These are phyloP conservation scores for Talpa occidentalis DNA, from an alignment of 2,113 vertebrate genomes.

Conservation along the genomic window DNA sequence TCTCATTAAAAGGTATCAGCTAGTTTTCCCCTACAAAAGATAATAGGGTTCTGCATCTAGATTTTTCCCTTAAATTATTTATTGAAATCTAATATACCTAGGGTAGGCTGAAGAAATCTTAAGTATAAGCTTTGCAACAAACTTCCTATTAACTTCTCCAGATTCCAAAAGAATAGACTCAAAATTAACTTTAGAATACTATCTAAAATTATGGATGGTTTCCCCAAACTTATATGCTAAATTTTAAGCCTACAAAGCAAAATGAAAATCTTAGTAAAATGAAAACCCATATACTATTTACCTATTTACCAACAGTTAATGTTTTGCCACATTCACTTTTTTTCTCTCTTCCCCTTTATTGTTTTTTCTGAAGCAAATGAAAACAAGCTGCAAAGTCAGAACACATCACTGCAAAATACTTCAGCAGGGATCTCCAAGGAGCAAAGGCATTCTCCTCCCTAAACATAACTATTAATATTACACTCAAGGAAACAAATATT, in stretches of 20 bases:
- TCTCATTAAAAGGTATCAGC: neutral
- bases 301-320: neutral
- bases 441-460: neutral
- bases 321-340: neutral
- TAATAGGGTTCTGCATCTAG: neutral
- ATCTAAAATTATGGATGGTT: neutral
- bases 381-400: neutral
- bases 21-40: neutral
- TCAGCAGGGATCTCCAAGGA: neutral
- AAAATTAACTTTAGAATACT: neutral
- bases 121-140: constrained; percentile 5
- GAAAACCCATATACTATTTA: neutral
- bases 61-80: neutral
- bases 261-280: neutral
- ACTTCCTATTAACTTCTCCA: neutral
- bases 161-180: neutral
- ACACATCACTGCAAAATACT: neutral
- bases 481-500: neutral
- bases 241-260: constrained; percentile 12
- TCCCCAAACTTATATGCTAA: neutral
- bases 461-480: neutral
- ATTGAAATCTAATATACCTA: neutral
- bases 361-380: neutral
- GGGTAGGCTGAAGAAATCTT: neutral
- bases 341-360: neutral